Evolutionary conservation across 2,113 vertebrate genomes (phyloP).

Genomic region (Paraplagusia blochii): DNA sequence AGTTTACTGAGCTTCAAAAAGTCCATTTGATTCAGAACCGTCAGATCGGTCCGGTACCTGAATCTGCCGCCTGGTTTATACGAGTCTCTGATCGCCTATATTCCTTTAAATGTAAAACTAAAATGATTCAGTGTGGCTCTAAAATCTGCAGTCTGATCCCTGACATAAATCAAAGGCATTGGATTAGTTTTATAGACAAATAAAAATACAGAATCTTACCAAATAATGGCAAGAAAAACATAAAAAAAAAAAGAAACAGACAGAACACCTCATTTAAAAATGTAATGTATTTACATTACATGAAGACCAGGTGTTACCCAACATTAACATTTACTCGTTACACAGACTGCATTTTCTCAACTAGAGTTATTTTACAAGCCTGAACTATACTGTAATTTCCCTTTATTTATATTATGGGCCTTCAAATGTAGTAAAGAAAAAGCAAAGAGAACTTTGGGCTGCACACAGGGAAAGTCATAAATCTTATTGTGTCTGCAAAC

Average conservation of each 20-base stretch:
- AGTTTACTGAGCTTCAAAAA: slow-evolving; percentile 32
- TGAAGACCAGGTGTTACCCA: slow-evolving; percentile 64
- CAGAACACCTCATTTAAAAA: too few species aligned
- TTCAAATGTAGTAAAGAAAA: slow-evolving; percentile 65
- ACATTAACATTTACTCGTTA: slow-evolving; percentile 68
- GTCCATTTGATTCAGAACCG: slow-evolving; percentile 21
- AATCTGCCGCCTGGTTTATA: neutral
- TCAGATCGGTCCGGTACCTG: slow-evolving; percentile 5
- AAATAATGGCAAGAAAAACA: too few species aligned
- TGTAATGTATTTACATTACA: slow-evolving; percentile 13
- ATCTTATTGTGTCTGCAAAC: slow-evolving; percentile 58
- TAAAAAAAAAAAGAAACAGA: too few species aligned
- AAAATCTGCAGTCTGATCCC: too few species aligned
- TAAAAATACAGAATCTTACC: neutral
- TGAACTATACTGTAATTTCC: slow-evolving; percentile 64
- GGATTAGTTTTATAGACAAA: too few species aligned
- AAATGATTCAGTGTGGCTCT: neutral
- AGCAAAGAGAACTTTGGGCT: slow-evolving; percentile 42
- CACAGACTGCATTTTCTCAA: slow-evolving; percentile 49
- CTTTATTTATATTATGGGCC: slow-evolving; percentile 60
- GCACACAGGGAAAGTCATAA: slow-evolving; percentile 60
- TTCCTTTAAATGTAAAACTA: too few species aligned
- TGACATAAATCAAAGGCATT: too few species aligned
- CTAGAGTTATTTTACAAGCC: slow-evolving; percentile 54
- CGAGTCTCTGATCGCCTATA: slow-evolving; percentile 9